These are phyloP conservation scores for Montipora efflorescens DNA, from an alignment of 64 coral and sea anemone genomes.

Conservation along the genomic window DNA sequence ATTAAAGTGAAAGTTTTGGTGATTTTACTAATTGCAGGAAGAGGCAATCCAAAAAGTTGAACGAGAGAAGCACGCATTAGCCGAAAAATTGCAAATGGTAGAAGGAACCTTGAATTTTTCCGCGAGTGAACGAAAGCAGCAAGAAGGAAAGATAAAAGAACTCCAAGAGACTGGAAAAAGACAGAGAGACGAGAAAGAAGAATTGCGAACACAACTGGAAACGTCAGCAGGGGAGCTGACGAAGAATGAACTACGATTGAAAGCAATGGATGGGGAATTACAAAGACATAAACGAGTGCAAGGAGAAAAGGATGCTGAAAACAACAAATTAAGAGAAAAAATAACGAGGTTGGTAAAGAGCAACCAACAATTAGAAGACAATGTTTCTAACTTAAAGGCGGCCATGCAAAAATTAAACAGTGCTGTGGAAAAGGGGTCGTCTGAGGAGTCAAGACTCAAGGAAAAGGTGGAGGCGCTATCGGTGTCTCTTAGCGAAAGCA, in stretches of 20 bases:
- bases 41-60: constrained; percentile 79
- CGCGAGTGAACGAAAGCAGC: constrained; percentile 73
- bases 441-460: constrained; percentile 77
- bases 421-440: constrained; percentile 61
- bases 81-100: constrained; percentile 86
- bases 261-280: constrained; percentile 81
- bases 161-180: constrained; percentile 78
- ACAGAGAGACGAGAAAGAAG: constrained; percentile 54
- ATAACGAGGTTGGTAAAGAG: constrained; percentile 34
- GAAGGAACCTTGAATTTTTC: constrained; percentile 84
- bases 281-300: constrained; percentile 65
- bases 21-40: constrained; percentile 42
- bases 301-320: constrained; percentile 64
- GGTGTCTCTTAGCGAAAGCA: constrained; percentile 84
- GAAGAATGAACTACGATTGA: constrained; percentile 77
- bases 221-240: constrained; percentile 58
- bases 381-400: constrained; percentile 52
- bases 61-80: constrained; percentile 44
- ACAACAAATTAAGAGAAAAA: constrained; percentile 65
- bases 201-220: constrained; percentile 74
- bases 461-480: constrained; percentile 88
- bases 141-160: constrained; percentile 78
- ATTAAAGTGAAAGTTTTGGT: no score
- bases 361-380: constrained; percentile 78
- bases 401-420: constrained; percentile 76